Conservation (phyloP, 2,113 vertebrate genomes). For the Calyptomena viridis region DNA sequence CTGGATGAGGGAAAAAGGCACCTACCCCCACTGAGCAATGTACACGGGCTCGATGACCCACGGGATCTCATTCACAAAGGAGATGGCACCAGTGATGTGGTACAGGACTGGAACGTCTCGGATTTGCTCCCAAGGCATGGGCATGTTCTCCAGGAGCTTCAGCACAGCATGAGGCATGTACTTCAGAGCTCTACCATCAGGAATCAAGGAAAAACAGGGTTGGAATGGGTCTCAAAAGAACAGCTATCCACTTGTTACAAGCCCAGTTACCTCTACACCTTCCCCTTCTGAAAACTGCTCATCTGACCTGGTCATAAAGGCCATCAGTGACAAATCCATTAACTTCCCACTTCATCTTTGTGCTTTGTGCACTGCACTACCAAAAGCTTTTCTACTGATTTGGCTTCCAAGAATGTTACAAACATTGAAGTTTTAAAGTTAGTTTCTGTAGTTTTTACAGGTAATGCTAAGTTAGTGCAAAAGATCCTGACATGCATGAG, state of each 20-base stretch:
- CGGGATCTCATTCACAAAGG: constrained; percentile 98
- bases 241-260: background rate
- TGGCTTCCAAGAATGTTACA: accelerated
- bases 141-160: constrained; percentile 98
- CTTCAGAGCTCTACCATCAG: constrained; percentile 86
- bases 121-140: constrained; percentile 99
- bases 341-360: no score
- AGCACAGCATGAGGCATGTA: constrained; percentile 99
- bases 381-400: background rate
- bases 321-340: background rate
- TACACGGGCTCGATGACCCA: constrained; percentile 99
- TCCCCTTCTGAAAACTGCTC: background rate
- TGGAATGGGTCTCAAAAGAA: background rate
- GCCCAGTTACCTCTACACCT: background rate
- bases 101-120: constrained; percentile 95
- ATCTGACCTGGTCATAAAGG: background rate
- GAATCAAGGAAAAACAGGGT: background rate
- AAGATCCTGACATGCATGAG: accelerated
- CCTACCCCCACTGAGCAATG: constrained; percentile 98
- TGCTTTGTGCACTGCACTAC: accelerated
- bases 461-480: accelerated
- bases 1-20: background rate
- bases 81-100: constrained; percentile 98
- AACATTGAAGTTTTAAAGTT: accelerated
- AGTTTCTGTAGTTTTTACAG: background rate